phyloP scores from a whole-genome alignment of 2,888 invertebrate genomes.

The Leptinotarsa tumamoca region DNA sequence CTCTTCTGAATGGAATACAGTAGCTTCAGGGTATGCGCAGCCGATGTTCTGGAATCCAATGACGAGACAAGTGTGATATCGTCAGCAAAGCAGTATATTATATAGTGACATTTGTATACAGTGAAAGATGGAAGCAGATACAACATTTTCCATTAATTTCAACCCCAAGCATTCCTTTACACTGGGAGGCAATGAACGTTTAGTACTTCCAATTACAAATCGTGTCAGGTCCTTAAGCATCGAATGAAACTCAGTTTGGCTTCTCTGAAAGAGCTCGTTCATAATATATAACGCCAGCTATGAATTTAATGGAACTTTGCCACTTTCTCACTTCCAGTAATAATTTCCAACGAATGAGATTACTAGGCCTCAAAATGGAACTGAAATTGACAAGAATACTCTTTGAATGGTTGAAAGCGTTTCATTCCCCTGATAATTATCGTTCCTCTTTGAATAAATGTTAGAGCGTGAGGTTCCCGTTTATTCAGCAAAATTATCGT shows the following conservation, averaged over 20 bases:
- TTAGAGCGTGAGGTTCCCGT: not conserved
- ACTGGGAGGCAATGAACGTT: not conserved
- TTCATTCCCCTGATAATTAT: slow-evolving; percentile 8
- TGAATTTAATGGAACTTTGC: slow-evolving; percentile 19
- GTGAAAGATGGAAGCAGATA: too few species aligned
- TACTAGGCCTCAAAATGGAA: slow-evolving; percentile 20
- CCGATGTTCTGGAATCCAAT: too few species aligned
- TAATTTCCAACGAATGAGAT: slow-evolving; percentile 17
- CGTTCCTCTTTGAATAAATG: slow-evolving; percentile 6
- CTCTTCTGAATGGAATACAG: too few species aligned
- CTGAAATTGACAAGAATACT: slow-evolving; percentile 14
- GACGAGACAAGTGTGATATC: too few species aligned
- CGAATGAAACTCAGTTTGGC: slow-evolving; percentile 8
- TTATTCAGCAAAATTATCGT: slow-evolving; percentile 8
- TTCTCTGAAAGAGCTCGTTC: not conserved
- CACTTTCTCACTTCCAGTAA: slow-evolving; percentile 21
- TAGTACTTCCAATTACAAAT: not conserved
- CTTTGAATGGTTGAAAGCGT: slow-evolving; percentile 15
- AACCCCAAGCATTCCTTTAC: not conserved
- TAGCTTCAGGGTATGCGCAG: too few species aligned
- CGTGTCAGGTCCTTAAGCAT: not conserved
- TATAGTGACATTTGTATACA: too few species aligned
- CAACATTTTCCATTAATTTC: too few species aligned
- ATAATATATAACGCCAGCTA: slow-evolving; percentile 10
- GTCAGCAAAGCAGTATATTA: too few species aligned